Conservation (phyloP, 2,888 invertebrate species). For the Cheilosia soror region DNA sequence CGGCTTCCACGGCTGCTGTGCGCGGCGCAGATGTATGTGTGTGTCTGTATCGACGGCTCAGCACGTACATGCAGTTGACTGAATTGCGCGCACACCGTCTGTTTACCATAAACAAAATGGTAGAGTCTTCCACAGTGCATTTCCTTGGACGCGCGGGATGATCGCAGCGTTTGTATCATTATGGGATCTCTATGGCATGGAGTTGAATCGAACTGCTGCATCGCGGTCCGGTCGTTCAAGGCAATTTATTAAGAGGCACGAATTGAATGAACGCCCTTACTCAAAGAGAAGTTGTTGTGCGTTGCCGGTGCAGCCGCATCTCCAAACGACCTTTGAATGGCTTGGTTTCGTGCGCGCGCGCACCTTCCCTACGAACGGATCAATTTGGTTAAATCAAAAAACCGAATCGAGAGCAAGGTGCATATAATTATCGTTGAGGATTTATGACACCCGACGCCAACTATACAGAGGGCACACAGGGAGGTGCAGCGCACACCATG, state of each 20-base stretch:
- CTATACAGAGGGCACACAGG: slow-evolving; percentile 43
- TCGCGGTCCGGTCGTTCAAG: slow-evolving; percentile 46
- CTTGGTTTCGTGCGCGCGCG: slow-evolving; percentile 1
- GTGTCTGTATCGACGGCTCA: slow-evolving; percentile 30
- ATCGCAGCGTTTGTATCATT: slow-evolving; percentile 58
- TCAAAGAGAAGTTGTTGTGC: background rate
- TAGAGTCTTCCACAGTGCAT: slow-evolving; percentile 56
- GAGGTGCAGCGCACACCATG: slow-evolving; percentile 19
- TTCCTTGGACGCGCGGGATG: slow-evolving; percentile 49
- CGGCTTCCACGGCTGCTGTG: slow-evolving; percentile 10
- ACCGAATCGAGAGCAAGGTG: slow-evolving; percentile 75
- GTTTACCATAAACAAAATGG: slow-evolving; percentile 76
- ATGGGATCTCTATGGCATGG: slow-evolving; percentile 75
- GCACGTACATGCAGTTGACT: slow-evolving; percentile 73
- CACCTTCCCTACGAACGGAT: slow-evolving; percentile 52
- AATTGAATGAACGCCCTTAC: slow-evolving; percentile 76
- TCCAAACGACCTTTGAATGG: slow-evolving; percentile 64
- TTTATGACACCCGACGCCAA: slow-evolving; percentile 75
- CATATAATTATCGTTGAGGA: slow-evolving; percentile 76
- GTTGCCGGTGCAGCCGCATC: slow-evolving; percentile 11
- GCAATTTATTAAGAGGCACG: slow-evolving; percentile 78
- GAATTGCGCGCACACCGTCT: slow-evolving; percentile 74
- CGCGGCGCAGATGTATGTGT: background rate
- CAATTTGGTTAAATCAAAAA: slow-evolving; percentile 76
- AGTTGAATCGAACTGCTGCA: slow-evolving; percentile 21